Percentiles rank a stretch among this genome's conserved stretches.
phyloP scores from a whole-genome alignment of 2,113 vertebrate genomes.

The Bungarus multicinctus region DNA sequence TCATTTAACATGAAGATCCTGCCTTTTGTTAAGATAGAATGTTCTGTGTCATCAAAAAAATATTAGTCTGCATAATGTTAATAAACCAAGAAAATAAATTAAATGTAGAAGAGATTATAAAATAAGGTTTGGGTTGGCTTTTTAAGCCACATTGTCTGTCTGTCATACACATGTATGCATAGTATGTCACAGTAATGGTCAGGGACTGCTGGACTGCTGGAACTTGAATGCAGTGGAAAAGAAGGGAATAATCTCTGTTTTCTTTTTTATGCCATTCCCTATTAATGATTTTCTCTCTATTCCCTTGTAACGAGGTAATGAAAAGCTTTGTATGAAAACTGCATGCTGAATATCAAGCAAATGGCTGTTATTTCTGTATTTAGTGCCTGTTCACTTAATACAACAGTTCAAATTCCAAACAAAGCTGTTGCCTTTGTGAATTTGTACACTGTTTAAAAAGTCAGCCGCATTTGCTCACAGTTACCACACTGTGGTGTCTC shows the following conservation, averaged over 20 bases:
- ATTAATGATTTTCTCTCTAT: neutral
- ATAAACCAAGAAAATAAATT: neutral
- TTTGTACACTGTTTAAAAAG: slow-evolving; percentile 56
- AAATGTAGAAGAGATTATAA: neutral
- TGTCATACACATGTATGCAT: neutral
- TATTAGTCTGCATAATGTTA: neutral
- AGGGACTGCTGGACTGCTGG: neutral
- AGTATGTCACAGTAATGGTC: neutral
- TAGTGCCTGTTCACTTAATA: slow-evolving; percentile 25
- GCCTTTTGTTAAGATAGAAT: neutral
- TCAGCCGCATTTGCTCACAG: slow-evolving; percentile 62
- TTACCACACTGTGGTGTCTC: slow-evolving; percentile 67
- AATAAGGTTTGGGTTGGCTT: neutral
- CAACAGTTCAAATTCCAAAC: slow-evolving; percentile 39
- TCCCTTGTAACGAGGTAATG: neutral
- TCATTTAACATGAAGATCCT: neutral
- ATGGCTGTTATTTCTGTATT: slow-evolving; percentile 22
- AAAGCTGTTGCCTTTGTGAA: slow-evolving; percentile 53
- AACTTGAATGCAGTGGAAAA: neutral
- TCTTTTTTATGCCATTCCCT: neutral
- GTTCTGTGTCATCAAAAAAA: neutral
- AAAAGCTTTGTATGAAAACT: neutral
- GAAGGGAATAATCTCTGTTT: neutral
- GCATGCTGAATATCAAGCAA: neutral
- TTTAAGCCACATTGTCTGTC: neutral